phyloP scores from a whole-genome alignment of 2,797 vertebrate genomes.

The Gastrophryne carolinensis region DNA sequence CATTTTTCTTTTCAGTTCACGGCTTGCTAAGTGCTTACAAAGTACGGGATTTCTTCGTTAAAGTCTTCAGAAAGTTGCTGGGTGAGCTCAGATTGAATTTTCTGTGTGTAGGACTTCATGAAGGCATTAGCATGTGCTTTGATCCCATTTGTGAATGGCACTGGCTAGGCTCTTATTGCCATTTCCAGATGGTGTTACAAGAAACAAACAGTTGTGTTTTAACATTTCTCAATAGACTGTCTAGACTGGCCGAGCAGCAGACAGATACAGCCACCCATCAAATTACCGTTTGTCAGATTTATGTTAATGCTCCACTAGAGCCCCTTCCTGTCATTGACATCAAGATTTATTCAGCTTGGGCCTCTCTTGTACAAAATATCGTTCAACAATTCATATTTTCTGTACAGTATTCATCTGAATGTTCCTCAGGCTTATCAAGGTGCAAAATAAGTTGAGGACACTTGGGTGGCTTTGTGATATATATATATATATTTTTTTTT shows the following conservation, averaged over 20 bases:
- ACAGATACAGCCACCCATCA: slow-evolving; percentile 99
- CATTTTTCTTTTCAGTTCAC: slow-evolving; percentile 64
- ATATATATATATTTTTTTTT: no score
- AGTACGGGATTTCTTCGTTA: slow-evolving; percentile 73
- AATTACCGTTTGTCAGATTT: slow-evolving; percentile 99
- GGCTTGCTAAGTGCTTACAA: slow-evolving; percentile 68
- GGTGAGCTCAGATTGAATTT: slow-evolving; percentile 79
- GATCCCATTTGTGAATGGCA: slow-evolving; percentile 81
- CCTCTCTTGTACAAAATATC: slow-evolving; percentile 54
- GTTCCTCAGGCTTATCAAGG: neutral
- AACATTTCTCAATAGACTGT: slow-evolving; percentile 98
- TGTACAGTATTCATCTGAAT: neutral
- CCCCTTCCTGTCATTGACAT: slow-evolving; percentile 96
- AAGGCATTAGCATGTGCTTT: slow-evolving; percentile 81
- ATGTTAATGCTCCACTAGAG: slow-evolving; percentile 98
- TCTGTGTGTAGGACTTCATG: slow-evolving; percentile 82
- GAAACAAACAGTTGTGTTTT: slow-evolving; percentile 94
- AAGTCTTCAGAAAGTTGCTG: slow-evolving; percentile 77
- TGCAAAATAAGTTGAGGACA: neutral
- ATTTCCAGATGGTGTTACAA: slow-evolving; percentile 96
- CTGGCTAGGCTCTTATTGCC: slow-evolving; percentile 86
- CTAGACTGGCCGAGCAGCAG: slow-evolving; percentile 98
- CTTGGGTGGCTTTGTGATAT: neutral
- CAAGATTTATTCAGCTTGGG: slow-evolving; percentile 90
- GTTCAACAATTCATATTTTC: neutral